A percentile compares a stretch with the other conserved stretches of the same genome.
Conservation (phyloP, 1,140 invertebrate species). For the Bombus huntii region DNA sequence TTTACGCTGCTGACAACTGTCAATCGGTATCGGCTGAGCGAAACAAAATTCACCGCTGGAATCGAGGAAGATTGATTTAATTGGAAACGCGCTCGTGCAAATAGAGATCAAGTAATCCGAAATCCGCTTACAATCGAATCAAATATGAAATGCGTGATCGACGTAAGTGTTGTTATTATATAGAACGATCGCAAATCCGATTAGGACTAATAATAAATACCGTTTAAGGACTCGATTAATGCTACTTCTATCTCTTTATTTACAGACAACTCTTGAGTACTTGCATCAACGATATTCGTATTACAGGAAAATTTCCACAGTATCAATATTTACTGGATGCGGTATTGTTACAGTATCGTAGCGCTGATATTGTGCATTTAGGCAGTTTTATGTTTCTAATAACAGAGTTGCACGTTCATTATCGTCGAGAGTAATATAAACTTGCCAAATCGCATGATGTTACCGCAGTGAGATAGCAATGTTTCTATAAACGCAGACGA, state of each 20-base stretch:
- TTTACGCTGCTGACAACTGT: neutral
- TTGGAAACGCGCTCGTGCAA: neutral
- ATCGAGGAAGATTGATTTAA: constrained; percentile 8
- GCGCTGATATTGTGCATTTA: neutral
- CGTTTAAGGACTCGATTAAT: neutral
- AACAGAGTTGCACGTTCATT: neutral
- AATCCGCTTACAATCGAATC: constrained; percentile 32
- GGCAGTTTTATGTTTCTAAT: neutral
- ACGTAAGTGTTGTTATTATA: neutral
- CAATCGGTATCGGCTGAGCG: neutral
- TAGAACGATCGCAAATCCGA: neutral
- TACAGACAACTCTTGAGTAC: neutral
- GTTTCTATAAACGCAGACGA: neutral
- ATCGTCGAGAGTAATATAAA: neutral
- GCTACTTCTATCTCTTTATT: neutral
- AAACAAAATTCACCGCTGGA: constrained; percentile 11
- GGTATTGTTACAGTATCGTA: neutral
- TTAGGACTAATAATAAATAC: neutral
- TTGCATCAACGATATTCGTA: neutral
- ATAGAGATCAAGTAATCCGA: constrained; percentile 17
- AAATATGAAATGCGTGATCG: constrained; percentile 2
- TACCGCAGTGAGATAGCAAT: neutral
- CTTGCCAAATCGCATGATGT: neutral
- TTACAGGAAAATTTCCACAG: too few relatives aligned
- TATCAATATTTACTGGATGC: too few relatives aligned